Evolutionary conservation across 2,797 vertebrate genomes (phyloP), one percentile per base, ranked within the genome.

Genomic region (Myripristis murdjan): DNA sequence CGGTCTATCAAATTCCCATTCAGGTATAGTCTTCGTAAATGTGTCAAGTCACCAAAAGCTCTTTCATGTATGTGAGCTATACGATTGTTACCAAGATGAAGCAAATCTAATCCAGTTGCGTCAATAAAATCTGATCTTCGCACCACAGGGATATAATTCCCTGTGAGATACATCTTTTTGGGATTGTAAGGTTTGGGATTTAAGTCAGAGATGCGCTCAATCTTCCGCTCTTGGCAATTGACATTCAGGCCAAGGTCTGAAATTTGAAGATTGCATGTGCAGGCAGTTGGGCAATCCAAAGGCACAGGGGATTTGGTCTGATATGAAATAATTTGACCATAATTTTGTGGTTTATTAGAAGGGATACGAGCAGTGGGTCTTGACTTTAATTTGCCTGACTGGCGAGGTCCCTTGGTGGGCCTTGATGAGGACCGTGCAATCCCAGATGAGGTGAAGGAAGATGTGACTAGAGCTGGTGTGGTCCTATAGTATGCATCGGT

Each of bases 241-340:
- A 99, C 97, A 2, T 99, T 99, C 83, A 99, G 95, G 64, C 98
- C 98, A 6, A 99, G 93, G 79, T 99, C 98, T 56, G 97, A 98
- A 88, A 99, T 99, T 87, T 99, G 98, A 80, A 99, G 93, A 83
- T 99, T 99, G 91, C 98, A 99, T 44, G 96, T 97, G 87, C 98
- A 99, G 84, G 95, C 95, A 56, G 95, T 93, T 44, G 98, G 98
- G 75, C 98, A 99, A 84, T 98, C 97, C 93, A 98, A 96, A 96
- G 97, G 96, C 95, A 98, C 97, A 1, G 98, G 97, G 71, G 98
- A 97, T 95, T 99, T 99, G 83, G 98, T 99, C 94, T 99, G 98
- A 91, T 96, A 99, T 59, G 96, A 96, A 86, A 98, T 92, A 82
- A 97, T 98, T 67, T 97, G 97, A 46, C 97, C 97, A 10, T 97